Percentiles rank a stretch among this genome's conserved stretches.
Evolutionary conservation across 2,888 invertebrate genomes (phyloP).

Genomic region (Sminthurides aquaticus): DNA sequence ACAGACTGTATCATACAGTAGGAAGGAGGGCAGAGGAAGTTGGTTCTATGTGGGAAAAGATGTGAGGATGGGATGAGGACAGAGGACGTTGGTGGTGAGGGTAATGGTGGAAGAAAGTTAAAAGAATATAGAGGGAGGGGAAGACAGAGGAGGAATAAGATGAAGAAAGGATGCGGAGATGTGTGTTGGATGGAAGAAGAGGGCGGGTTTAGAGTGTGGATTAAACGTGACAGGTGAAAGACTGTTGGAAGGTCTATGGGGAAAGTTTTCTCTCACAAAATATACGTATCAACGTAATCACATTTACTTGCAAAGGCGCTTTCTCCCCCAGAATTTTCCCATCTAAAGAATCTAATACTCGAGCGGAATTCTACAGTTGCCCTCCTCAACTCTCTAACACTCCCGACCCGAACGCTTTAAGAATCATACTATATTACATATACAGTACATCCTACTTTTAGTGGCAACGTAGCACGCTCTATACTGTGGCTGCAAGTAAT

Average conservation of each 20-base stretch:
- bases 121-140: not conserved
- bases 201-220: slow-evolving; percentile 16
- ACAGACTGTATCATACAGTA: no score
- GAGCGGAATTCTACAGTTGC: no score
- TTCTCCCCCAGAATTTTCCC: slow-evolving; percentile 22
- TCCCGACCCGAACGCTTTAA: no score
- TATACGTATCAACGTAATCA: slow-evolving; percentile 26
- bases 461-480: no score
- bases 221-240: slow-evolving; percentile 26
- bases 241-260: slow-evolving; percentile 24
- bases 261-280: slow-evolving; percentile 22
- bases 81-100: not conserved
- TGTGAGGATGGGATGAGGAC: not conserved
- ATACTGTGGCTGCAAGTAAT: no score
- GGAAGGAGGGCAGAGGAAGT: no score
- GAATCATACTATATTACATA: no score
- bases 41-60: no score
- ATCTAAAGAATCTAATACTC: not conserved
- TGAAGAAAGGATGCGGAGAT: not conserved
- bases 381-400: no score
- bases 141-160: not conserved
- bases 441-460: no score
- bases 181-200: slow-evolving; percentile 1
- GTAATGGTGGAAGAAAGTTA: not conserved
- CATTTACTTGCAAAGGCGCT: slow-evolving; percentile 25